Evolutionary conservation across 2,113 vertebrate species (phyloP), one percentile per base, ranked within the genome.

Genomic region (Gymnarchus niloticus): DNA sequence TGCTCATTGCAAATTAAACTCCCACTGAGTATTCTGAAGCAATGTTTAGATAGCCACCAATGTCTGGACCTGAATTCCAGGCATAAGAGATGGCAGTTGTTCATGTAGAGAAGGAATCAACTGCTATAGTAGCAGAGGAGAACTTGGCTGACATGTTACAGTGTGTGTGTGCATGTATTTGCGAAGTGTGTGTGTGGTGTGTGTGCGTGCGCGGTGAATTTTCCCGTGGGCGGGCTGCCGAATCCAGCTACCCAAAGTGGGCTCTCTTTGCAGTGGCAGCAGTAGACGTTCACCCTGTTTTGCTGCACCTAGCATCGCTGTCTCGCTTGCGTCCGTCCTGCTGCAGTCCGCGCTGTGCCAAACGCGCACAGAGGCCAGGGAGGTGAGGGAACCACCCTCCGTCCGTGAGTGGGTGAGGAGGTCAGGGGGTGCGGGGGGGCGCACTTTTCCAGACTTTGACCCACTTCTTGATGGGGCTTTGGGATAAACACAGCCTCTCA

Each of bases 141-240:
- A 17, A 80, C 21, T 84, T 49, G 69, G 69, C n/a, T 81, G 73
- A 81, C 77, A 83, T 81, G 86, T 21, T 33, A 65, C 44, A 33
- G 57, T 73, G 81, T 65, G 69, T 81, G 49, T 44, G 65, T 56
- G 81, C 54, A 54, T 84, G 54, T 83, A 52, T 86, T 86, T 87
- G 87, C 88, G 82, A 56, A 56, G 44, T 21, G 52, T 85, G 86
- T 85, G 83, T 56, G 46, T 78, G 52, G 57, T 82, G 77, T 65
- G 77, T 57, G 77, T 84, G 81, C 73, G 85, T 89, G 93, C 91
- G 91, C 92, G 90, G 91, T 92, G 87, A 89, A 94, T 90, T 92
- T 91, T 90, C 91, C 92, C 90, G 93, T 94, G 93, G 93, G 93
- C 91, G 93, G 86, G 83, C 81, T 57, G 86, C 51, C 73, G 65